Evolutionary conservation across 2,113 vertebrate genomes (phyloP).

Genomic region (Epinephelus fuscoguttatus): DNA sequence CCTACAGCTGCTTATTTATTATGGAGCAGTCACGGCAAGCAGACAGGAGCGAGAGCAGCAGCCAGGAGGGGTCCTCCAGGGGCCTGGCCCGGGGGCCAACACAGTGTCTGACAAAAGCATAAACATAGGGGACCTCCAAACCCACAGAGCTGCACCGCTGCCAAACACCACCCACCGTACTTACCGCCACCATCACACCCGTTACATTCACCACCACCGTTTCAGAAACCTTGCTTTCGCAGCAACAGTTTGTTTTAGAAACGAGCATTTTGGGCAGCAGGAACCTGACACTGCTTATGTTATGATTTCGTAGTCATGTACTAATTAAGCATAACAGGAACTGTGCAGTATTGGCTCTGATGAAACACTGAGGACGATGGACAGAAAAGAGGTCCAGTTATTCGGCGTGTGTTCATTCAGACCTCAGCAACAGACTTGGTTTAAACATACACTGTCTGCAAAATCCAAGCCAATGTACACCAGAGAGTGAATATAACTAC

Average conservation of each 20-base stretch:
- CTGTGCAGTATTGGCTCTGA: slow-evolving; percentile 50
- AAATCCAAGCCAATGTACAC: slow-evolving; percentile 40
- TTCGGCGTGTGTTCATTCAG: slow-evolving; percentile 38
- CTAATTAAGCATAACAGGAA: slow-evolving; percentile 77
- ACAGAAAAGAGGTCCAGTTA: slow-evolving; percentile 52
- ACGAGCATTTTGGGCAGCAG: slow-evolving; percentile 51
- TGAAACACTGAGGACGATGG: slow-evolving; percentile 56
- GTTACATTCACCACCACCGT: slow-evolving; percentile 51
- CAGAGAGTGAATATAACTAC: slow-evolving; percentile 1
- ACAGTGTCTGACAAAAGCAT: slow-evolving; percentile 79
- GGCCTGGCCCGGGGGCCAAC: slow-evolving; percentile 71
- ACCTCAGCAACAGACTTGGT: slow-evolving; percentile 30
- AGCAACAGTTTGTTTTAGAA: slow-evolving; percentile 70
- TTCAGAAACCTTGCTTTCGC: slow-evolving; percentile 52
- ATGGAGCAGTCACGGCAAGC: slow-evolving; percentile 68
- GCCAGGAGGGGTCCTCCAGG: slow-evolving; percentile 57
- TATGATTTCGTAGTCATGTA: slow-evolving; percentile 73
- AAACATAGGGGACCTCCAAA: slow-evolving; percentile 77
- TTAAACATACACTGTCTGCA: slow-evolving; percentile 39
- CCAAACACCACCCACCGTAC: slow-evolving; percentile 61
- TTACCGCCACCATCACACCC: slow-evolving; percentile 34
- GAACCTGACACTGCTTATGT: slow-evolving; percentile 67
- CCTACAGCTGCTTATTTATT: slow-evolving; percentile 81
- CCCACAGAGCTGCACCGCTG: slow-evolving; percentile 47
- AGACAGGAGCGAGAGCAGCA: slow-evolving; percentile 60